Evolutionary conservation across 1,140 invertebrate species (phyloP).

Genomic region (Drosophila dunni): DNA sequence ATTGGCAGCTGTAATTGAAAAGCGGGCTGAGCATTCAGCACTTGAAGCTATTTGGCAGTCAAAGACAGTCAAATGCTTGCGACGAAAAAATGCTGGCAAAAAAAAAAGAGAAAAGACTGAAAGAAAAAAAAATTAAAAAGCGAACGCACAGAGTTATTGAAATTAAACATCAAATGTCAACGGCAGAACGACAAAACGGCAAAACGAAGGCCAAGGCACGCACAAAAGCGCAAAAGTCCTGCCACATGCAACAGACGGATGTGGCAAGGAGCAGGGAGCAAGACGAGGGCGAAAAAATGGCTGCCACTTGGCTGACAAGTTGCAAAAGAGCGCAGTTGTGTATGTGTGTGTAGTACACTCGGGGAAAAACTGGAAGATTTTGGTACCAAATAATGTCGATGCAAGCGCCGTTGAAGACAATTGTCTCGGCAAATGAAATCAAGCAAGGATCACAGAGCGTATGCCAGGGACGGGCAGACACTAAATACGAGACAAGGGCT

Average conservation of each 20-base stretch:
- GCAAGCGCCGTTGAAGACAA: slow-evolving; percentile 72
- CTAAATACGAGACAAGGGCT: slow-evolving; percentile 54
- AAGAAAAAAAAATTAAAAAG: slow-evolving; percentile 56
- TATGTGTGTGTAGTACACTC: slow-evolving; percentile 33
- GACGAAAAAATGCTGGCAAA: not conserved
- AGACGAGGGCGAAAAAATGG: slow-evolving; percentile 35
- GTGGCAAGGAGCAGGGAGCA: not conserved
- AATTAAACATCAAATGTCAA: slow-evolving; percentile 80
- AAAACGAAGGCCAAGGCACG: slow-evolving; percentile 63
- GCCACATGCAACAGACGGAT: slow-evolving; percentile 48
- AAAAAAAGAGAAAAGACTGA: slow-evolving; percentile 8
- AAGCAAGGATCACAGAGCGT: slow-evolving; percentile 48
- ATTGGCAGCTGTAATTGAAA: slow-evolving; percentile 78
- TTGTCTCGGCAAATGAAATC: slow-evolving; percentile 78
- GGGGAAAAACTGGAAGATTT: slow-evolving; percentile 29
- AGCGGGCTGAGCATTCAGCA: slow-evolving; percentile 51
- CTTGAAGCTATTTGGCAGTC: slow-evolving; percentile 66
- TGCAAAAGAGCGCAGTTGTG: slow-evolving; percentile 70
- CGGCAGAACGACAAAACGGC: slow-evolving; percentile 34
- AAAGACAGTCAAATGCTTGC: slow-evolving; percentile 52
- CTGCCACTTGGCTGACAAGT: slow-evolving; percentile 72
- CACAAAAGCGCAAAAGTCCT: slow-evolving; percentile 75
- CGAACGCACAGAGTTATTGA: slow-evolving; percentile 71
- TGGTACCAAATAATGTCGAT: slow-evolving; percentile 69
- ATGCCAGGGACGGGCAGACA: slow-evolving; percentile 6